A percentile compares a stretch with the other conserved stretches of the same genome.
Evolutionary conservation across 2,888 invertebrate genomes (phyloP).

Genomic region (Griposia aprilina): DNA sequence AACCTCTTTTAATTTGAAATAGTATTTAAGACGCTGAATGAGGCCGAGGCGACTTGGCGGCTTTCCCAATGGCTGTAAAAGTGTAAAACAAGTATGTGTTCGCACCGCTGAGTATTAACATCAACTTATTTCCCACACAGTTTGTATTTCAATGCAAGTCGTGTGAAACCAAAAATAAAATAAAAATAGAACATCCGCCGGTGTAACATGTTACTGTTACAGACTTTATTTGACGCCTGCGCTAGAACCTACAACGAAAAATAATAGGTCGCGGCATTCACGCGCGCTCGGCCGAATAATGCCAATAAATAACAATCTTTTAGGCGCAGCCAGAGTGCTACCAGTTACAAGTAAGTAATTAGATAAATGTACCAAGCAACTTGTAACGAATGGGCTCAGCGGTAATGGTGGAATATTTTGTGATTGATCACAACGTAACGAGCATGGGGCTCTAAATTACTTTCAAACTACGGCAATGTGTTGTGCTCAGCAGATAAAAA

Average conservation of each 20-base stretch:
- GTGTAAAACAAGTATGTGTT: constrained; percentile 62
- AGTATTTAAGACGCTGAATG: constrained; percentile 42
- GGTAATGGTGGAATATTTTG: constrained; percentile 58
- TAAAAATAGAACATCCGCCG: constrained; percentile 1
- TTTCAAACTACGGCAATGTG: constrained; percentile 38
- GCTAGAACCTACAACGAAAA: constrained; percentile 25
- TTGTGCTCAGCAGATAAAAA: constrained; percentile 30
- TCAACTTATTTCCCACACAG: constrained; percentile 51
- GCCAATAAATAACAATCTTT: constrained; percentile 66
- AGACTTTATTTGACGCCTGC: constrained; percentile 23
- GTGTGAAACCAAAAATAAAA: constrained; percentile 48
- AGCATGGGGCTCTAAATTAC: constrained; percentile 44
- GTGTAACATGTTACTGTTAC: constrained; percentile 25
- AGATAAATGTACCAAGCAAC: constrained; percentile 69
- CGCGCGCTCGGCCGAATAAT: constrained; percentile 35
- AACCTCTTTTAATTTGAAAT: constrained; percentile 56
- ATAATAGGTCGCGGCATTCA: constrained; percentile 40
- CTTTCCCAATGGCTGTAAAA: constrained; percentile 60
- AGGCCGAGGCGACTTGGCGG: constrained; percentile 63
- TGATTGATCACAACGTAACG: constrained; percentile 69
- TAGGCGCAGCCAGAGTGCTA: constrained; percentile 48
- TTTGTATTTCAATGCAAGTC: constrained; percentile 35
- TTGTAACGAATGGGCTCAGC: constrained; percentile 60
- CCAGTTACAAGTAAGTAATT: constrained; percentile 69
- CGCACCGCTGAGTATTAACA: constrained; percentile 47